These are phyloP conservation scores for Agrilus biguttatus DNA, from an alignment of 2,888 invertebrate species.

Conservation along the genomic window DNA sequence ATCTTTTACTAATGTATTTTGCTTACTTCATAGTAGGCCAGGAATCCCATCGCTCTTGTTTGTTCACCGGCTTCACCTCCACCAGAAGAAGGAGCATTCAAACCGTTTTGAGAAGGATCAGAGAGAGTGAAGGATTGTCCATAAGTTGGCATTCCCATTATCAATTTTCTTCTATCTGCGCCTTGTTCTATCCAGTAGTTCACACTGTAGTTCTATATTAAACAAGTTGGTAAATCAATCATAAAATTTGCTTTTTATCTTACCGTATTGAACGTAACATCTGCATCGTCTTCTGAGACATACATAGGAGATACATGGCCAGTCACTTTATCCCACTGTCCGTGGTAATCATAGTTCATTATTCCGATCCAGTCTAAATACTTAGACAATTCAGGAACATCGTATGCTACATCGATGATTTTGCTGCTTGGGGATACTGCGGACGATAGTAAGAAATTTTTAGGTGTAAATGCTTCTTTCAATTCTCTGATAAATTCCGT, in stretches of 20 bases:
- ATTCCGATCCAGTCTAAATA: slow-evolving; percentile 82
- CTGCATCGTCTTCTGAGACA: slow-evolving; percentile 54
- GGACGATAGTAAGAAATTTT: slow-evolving; percentile 59
- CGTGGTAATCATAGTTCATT: slow-evolving; percentile 86
- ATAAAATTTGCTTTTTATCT: slow-evolving; percentile 9
- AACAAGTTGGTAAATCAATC: slow-evolving; percentile 2
- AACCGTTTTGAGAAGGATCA: slow-evolving; percentile 44
- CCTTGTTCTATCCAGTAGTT: slow-evolving; percentile 76
- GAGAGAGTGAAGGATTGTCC: slow-evolving; percentile 77
- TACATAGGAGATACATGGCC: slow-evolving; percentile 86
- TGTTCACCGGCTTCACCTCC: slow-evolving; percentile 82
- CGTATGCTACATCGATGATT: slow-evolving; percentile 74
- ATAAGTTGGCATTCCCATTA: slow-evolving; percentile 81
- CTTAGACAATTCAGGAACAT: slow-evolving; percentile 57
- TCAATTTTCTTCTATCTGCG: slow-evolving; percentile 60
- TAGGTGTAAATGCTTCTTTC: slow-evolving; percentile 52
- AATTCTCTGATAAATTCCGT: slow-evolving; percentile 61
- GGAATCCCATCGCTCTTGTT: slow-evolving; percentile 74
- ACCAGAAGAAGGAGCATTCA: slow-evolving; percentile 69
- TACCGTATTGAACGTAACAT: slow-evolving; percentile 65
- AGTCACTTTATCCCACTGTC: slow-evolving; percentile 82
- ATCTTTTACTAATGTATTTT: not conserved
- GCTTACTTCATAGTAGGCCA: slow-evolving; percentile 72
- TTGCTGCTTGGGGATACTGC: slow-evolving; percentile 76
- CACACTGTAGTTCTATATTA: slow-evolving; percentile 65